Evolutionary conservation across 2,797 vertebrate genomes (phyloP), one percentile per base, ranked within the genome.

Genomic region (Cyclura pinguis): DNA sequence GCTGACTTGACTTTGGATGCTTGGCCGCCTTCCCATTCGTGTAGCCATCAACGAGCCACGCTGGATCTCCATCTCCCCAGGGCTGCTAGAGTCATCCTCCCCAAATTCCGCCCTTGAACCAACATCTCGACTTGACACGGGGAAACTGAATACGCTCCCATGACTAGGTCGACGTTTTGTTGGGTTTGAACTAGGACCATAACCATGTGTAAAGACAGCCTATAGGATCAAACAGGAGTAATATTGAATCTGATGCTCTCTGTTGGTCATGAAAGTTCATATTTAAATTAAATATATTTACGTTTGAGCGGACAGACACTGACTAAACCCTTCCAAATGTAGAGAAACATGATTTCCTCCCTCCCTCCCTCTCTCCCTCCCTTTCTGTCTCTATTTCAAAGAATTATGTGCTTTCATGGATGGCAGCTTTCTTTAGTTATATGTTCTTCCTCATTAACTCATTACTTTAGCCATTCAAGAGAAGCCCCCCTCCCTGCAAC

Each of bases 1-100:
- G 93, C 98, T 98, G 88, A 90, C 88, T 0, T 97, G 97, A 90
- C 97, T 98, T 91, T 97, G 98, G 89, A 97, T 95, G 62, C 98
- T 98, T 29, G 96, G 93, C 0, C 97, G 88, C 0, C 98, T 96
- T 84, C 96, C 97, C 90, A 87, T 35, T 93, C 96, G 98, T 0
- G 94, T 95, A 1, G 97, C 94, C 0, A 97, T 93, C 89, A 98
- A 91, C 0, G 97, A 98, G 47, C 77, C 96, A 74, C 5, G 94
- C 50, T 93, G 97, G 83, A 97, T 97, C 73, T 97, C 96, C 0
- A 35, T 93, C 8, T 98, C 97, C 50, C 97, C 97, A 0, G 96
- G 93, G 4, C 97, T 95, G 69, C 72, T 96, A 88, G 94, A 97
- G 86, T 98, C 98, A 1, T 98, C 97, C 0, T 97, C 97, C 0